These are phyloP conservation scores for Halcyon malimbica DNA, from an alignment of 2,113 vertebrate genomes.

Conservation along the genomic window DNA sequence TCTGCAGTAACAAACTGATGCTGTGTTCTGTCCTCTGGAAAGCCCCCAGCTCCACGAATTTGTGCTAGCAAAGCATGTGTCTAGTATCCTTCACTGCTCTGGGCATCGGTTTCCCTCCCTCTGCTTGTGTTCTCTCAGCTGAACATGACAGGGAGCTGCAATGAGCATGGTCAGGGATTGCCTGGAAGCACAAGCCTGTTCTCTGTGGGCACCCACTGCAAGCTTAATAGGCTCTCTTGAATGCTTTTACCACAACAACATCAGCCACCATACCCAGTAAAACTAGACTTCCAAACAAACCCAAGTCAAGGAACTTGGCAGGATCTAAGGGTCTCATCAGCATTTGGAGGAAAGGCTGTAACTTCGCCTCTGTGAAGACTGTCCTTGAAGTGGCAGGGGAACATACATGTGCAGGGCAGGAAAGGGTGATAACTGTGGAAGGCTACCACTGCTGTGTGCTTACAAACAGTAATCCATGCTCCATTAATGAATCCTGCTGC, in stretches of 20 bases:
- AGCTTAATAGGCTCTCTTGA: not conserved
- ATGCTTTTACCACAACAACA: not conserved
- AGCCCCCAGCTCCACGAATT: not conserved
- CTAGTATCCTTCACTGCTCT: not conserved
- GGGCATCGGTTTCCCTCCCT: not conserved
- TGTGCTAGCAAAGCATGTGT: not conserved
- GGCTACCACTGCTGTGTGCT: not conserved
- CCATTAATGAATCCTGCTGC: not conserved
- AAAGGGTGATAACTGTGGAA: not conserved
- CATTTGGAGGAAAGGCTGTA: not conserved
- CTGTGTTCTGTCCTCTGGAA: not conserved
- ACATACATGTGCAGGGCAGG: not conserved
- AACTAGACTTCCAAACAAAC: not conserved
- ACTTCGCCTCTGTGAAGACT: not conserved
- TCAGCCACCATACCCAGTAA: not conserved
- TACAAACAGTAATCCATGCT: not conserved
- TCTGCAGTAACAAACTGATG: not conserved
- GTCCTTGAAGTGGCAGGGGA: not conserved
- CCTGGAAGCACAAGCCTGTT: not conserved
- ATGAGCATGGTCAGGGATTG: not conserved
- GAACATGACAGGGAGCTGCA: accelerated
- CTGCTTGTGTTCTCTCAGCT: not conserved
- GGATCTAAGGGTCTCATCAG: not conserved
- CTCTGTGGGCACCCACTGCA: not conserved
- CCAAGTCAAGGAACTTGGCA: not conserved